Conservation (phyloP, 2,113 vertebrate genomes). For the Sinocyclocheilus anshuiensis region DNA sequence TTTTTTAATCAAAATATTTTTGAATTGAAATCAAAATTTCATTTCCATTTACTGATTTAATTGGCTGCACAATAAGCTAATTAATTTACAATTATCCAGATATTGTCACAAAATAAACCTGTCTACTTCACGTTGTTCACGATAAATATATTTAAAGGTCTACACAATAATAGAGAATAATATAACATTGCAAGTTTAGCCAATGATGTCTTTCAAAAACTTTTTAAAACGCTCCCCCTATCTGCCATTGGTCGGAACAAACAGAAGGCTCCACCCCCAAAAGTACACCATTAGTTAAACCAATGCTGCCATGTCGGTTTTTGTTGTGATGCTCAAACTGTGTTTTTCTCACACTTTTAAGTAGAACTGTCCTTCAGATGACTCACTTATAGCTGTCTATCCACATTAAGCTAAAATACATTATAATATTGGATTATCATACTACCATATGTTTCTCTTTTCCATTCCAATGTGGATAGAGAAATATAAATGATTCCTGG, state of each 20-base stretch:
- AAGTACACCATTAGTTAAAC: neutral
- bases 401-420: neutral
- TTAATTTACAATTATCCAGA: neutral
- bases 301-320: neutral
- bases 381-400: neutral
- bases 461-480: neutral
- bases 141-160: neutral
- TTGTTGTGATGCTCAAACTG: neutral
- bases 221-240: neutral
- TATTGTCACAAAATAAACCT: neutral
- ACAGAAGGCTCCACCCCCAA: neutral
- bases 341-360: neutral
- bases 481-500: neutral
- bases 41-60: neutral
- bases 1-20: neutral
- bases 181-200: neutral
- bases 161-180: neutral
- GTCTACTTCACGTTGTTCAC: neutral
- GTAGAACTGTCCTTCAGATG: neutral
- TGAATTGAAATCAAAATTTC: neutral
- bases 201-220: neutral
- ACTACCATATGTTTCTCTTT: too few relatives aligned
- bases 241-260: neutral
- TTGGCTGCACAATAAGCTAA: neutral
- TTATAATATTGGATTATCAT: neutral